These are phyloP conservation scores for Ophion obscuratus DNA, from an alignment of 2,888 invertebrate species.

Conservation along the genomic window DNA sequence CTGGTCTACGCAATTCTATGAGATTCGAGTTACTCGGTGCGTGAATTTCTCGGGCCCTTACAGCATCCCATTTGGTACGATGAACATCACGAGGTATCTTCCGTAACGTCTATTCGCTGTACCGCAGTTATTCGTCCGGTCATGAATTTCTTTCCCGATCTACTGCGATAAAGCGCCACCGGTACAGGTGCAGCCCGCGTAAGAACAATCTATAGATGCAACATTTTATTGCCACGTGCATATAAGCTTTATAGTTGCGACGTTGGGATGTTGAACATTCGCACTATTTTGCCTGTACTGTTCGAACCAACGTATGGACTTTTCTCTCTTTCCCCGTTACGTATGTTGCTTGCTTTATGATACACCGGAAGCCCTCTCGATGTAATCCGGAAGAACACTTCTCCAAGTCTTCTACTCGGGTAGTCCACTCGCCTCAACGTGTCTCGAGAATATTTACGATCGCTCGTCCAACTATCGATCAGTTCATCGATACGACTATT, in stretches of 20 bases:
- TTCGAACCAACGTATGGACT: not conserved
- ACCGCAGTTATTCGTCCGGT: slow-evolving; percentile 44
- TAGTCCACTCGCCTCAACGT: not conserved
- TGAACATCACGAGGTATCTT: slow-evolving; percentile 31
- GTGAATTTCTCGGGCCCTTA: too few relatives aligned
- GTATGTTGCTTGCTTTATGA: slow-evolving; percentile 9
- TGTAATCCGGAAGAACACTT: slow-evolving; percentile 47
- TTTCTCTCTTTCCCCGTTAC: slow-evolving; percentile 19
- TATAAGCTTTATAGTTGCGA: slow-evolving; percentile 63
- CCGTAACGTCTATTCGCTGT: slow-evolving; percentile 25
- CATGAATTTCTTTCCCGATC: slow-evolving; percentile 62
- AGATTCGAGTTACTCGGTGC: not conserved
- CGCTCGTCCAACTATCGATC: not conserved
- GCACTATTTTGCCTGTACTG: slow-evolving; percentile 25
- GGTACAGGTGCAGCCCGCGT: slow-evolving; percentile 56
- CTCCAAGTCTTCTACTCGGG: slow-evolving; percentile 9
- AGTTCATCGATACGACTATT: not conserved
- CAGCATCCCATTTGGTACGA: not conserved
- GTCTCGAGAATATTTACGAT: too few relatives aligned
- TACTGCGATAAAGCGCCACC: slow-evolving; percentile 43
- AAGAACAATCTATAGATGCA: slow-evolving; percentile 26
- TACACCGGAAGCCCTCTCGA: slow-evolving; percentile 15
- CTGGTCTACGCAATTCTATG: not conserved
- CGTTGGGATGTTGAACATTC: slow-evolving; percentile 49
- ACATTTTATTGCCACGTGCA: slow-evolving; percentile 57